phyloP scores from a whole-genome alignment of 2,113 vertebrate genomes.

The Gnathonemus echidnorhynchus region DNA sequence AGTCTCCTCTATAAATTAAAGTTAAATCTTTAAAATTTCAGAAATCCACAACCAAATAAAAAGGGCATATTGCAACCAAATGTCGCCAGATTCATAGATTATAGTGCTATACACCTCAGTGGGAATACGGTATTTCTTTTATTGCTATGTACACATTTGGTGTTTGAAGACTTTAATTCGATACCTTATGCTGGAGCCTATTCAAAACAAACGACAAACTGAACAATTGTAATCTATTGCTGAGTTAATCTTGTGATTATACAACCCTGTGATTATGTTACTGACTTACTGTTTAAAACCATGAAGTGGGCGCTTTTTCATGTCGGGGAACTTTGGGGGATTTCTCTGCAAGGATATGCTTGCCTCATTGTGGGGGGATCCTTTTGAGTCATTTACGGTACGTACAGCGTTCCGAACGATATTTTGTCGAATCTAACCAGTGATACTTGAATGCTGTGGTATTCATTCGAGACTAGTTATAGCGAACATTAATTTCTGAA shows the following conservation, averaged over 20 bases:
- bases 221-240: not conserved
- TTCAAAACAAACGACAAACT: not conserved
- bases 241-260: not conserved
- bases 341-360: not conserved
- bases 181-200: not conserved
- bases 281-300: slow-evolving; percentile 13
- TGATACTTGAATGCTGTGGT: not conserved
- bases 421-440: not conserved
- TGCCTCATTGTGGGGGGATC: not conserved
- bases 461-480: not conserved
- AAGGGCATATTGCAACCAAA: not conserved
- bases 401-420: not conserved
- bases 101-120: not conserved
- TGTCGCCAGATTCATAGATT: not conserved
- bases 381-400: not conserved
- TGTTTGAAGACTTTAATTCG: not conserved
- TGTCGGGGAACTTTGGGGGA: not conserved
- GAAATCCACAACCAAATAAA: too few species aligned
- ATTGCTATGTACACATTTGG: not conserved
- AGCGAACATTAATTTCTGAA: not conserved
- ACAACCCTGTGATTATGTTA: slow-evolving; percentile 16
- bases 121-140: not conserved
- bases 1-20: not conserved
- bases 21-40: not conserved
- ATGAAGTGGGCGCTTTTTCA: not conserved